Percentiles rank a stretch among this genome's conserved stretches.
Evolutionary conservation across 2,888 invertebrate genomes (phyloP).

Genomic region (Noctuana brunneofusca): DNA sequence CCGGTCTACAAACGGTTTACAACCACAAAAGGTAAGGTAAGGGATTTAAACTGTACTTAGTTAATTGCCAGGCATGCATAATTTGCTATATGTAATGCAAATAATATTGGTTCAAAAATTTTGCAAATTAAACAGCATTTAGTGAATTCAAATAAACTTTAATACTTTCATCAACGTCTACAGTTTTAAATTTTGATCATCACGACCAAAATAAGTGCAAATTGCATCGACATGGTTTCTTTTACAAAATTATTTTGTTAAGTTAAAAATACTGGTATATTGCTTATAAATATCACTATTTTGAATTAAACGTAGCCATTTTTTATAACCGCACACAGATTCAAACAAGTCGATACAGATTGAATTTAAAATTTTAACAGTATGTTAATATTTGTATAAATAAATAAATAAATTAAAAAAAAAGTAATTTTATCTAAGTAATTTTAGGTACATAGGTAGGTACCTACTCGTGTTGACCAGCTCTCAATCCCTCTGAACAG

Average conservation of each 20-base stretch:
- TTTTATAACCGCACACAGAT: slow-evolving; percentile 22
- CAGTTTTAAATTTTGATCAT: slow-evolving; percentile 58
- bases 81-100: too few species aligned
- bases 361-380: neutral
- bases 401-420: too few species aligned
- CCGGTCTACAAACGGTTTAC: too few species aligned
- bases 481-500: too few species aligned
- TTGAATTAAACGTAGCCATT: slow-evolving; percentile 22
- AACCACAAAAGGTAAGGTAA: too few species aligned
- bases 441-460: too few species aligned
- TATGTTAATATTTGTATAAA: too few species aligned
- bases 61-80: too few species aligned
- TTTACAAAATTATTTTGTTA: slow-evolving; percentile 37
- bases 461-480: too few species aligned
- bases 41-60: too few species aligned
- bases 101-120: too few species aligned
- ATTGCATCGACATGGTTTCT: slow-evolving; percentile 37
- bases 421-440: too few species aligned
- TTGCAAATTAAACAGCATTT: slow-evolving; percentile 50
- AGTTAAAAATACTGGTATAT: slow-evolving; percentile 64
- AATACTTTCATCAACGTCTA: slow-evolving; percentile 74
- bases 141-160: slow-evolving; percentile 76
- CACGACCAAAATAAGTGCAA: slow-evolving; percentile 51
- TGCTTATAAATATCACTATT: slow-evolving; percentile 64
- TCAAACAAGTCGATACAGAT: slow-evolving; percentile 6